phyloP scores from a whole-genome alignment of 1,140 invertebrate genomes.

The Sitobion miscanthi region DNA sequence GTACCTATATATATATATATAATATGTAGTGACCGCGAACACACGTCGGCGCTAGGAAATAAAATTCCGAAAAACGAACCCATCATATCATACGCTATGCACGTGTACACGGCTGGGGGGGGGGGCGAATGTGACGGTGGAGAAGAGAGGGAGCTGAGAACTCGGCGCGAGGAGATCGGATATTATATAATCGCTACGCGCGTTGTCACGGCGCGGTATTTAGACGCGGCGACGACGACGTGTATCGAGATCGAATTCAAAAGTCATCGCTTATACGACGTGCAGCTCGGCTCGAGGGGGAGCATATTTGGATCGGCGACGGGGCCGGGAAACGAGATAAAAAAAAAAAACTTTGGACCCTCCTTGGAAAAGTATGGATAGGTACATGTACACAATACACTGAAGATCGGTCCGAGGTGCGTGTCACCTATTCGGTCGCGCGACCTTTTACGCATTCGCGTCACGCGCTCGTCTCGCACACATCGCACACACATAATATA shows the following conservation, averaged over 20 bases:
- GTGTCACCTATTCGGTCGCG: background rate
- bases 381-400: too few relatives aligned
- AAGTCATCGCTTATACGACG: background rate
- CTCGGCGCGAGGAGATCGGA: too few relatives aligned
- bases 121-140: too few relatives aligned
- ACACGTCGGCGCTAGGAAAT: background rate
- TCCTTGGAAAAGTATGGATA: background rate
- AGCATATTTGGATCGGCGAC: too few relatives aligned
- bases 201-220: background rate
- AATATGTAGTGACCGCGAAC: background rate
- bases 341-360: constrained; percentile 32
- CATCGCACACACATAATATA: too few relatives aligned
- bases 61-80: background rate
- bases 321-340: background rate
- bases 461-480: constrained; percentile 17
- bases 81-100: background rate
- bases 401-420: background rate
- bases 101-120: background rate
- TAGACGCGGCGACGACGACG: background rate
- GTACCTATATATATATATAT: too few relatives aligned
- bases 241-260: background rate
- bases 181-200: background rate
- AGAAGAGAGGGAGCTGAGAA: too few relatives aligned
- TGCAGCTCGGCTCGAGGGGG: too few relatives aligned
- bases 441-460: background rate